phyloP scores from a whole-genome alignment of 2,888 invertebrate species.

The Esperia sulphurella region DNA sequence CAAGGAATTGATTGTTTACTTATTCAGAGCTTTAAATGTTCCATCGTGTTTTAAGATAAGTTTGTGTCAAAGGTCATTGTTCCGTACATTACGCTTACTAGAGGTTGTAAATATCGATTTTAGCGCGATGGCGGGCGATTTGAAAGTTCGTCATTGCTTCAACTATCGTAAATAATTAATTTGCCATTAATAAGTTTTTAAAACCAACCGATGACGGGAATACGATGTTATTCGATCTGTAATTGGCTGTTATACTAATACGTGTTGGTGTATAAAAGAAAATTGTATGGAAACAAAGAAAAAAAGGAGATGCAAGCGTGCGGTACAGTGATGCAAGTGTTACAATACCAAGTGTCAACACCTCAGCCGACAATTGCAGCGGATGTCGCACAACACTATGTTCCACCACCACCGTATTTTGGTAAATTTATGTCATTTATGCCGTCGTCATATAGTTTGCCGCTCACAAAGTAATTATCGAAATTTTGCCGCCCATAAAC shows the following conservation, averaged over 20 bases:
- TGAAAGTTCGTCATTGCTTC: constrained; percentile 24
- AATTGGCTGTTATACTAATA: too few species aligned
- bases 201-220: neutral
- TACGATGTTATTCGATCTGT: too few species aligned
- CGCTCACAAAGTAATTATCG: too few species aligned
- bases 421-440: too few species aligned
- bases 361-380: constrained; percentile 70
- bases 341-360: constrained; percentile 81
- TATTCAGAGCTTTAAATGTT: neutral
- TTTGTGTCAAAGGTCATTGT: constrained; percentile 52
- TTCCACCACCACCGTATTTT: constrained; percentile 72
- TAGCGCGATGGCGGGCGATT: constrained; percentile 56
- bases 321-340: constrained; percentile 81
- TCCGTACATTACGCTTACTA: constrained; percentile 30
- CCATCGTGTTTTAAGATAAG: neutral
- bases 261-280: neutral
- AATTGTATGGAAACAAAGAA: constrained; percentile 1
- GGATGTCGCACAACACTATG: constrained; percentile 66
- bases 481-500: too few species aligned
- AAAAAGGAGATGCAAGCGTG: constrained; percentile 75
- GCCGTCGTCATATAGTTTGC: too few species aligned
- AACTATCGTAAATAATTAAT: neutral
- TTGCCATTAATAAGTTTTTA: neutral
- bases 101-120: constrained; percentile 65
- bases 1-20: neutral